A percentile compares a stretch with the other conserved stretches of the same genome.
These are phyloP conservation scores for Colinus virginianus DNA, from an alignment of 2,113 vertebrate genomes.

Conservation along the genomic window DNA sequence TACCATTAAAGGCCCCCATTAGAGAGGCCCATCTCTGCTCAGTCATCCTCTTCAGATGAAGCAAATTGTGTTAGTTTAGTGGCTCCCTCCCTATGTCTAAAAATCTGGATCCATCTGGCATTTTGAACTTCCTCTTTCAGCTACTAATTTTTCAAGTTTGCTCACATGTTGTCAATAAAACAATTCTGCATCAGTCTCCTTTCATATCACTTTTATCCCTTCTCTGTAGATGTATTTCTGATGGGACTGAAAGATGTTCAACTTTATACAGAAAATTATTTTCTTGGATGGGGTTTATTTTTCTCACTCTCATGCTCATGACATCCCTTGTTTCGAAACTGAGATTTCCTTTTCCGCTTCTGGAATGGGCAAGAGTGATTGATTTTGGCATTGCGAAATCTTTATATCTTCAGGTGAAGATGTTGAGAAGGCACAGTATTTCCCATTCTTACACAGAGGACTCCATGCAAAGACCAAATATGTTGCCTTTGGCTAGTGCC, in stretches of 20 bases:
- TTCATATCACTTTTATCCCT: not conserved
- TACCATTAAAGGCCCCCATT: not conserved
- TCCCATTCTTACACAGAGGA: not conserved
- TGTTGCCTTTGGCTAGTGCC: not conserved
- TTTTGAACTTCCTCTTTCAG: not conserved
- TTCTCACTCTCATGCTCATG: not conserved
- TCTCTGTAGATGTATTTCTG: not conserved
- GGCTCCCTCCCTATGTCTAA: not conserved
- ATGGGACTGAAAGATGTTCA: not conserved
- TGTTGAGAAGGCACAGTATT: fast-evolving
- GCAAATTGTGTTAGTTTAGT: not conserved
- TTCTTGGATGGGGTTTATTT: not conserved
- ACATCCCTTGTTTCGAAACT: not conserved
- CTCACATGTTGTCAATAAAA: not conserved
- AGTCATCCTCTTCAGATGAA: not conserved
- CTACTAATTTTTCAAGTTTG: not conserved
- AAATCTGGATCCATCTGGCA: not conserved
- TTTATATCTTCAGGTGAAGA: not conserved
- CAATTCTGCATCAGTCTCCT: not conserved
- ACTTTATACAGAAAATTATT: not conserved
- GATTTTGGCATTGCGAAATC: not conserved
- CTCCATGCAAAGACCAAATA: not conserved
- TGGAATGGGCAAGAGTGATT: not conserved
- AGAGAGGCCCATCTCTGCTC: not conserved
- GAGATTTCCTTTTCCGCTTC: not conserved